These are phyloP conservation scores for Pterocles burchelli DNA, from an alignment of 2,113 vertebrate genomes.

Conservation along the genomic window DNA sequence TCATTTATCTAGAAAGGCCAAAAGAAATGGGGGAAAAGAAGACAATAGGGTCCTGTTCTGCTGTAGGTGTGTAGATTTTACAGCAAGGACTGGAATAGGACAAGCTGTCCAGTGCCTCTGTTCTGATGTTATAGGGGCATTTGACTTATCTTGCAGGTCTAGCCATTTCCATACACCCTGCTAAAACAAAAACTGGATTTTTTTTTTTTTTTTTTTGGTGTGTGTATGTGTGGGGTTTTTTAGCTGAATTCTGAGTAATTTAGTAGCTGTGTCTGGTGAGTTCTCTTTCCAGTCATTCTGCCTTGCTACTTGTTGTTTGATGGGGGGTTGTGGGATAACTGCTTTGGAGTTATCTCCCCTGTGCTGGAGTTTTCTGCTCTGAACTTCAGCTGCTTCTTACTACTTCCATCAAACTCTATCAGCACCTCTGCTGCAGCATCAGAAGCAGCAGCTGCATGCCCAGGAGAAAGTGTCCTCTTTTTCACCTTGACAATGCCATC, in stretches of 20 bases:
- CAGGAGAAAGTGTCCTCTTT: neutral
- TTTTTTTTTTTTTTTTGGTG: too few relatives aligned
- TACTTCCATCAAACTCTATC: neutral
- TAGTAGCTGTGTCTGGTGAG: neutral
- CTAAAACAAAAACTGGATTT: neutral
- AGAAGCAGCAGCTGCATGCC: neutral
- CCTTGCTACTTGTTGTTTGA: neutral
- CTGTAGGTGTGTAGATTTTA: neutral
- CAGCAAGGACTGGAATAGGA: neutral
- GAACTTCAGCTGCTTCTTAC: neutral
- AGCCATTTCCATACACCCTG: neutral
- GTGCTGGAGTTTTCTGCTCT: neutral
- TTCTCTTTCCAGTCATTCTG: neutral
- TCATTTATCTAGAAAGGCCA: neutral
- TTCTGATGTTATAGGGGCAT: neutral
- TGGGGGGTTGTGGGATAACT: neutral
- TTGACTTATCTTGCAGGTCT: neutral
- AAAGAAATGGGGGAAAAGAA: neutral
- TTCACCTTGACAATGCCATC: neutral
- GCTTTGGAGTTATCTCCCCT: neutral
- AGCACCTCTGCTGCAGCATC: neutral
- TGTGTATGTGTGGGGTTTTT: rapidly evolving
- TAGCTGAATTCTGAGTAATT: neutral
- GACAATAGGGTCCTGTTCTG: neutral
- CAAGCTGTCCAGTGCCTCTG: neutral